Base-by-base conservation (phyloP, 1,140 invertebrate species). In the Episyrphus balteatus region DNA sequence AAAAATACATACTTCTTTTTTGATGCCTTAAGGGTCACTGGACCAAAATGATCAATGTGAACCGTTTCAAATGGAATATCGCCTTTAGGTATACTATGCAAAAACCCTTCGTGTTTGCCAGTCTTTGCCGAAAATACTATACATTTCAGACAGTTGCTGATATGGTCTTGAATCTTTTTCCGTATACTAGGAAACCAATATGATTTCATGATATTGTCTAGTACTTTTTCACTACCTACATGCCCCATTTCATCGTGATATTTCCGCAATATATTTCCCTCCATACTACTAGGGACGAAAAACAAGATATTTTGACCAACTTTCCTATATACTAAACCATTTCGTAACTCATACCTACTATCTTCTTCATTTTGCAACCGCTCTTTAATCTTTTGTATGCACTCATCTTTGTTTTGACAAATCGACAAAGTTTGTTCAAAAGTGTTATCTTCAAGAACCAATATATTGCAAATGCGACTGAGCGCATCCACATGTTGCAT, bases 1-100 rank as follows among this genome's bases (percentile, higher is more conserved):
- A 68, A 66, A 44, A 74, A 69, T 2, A 65, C 63, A 50, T 73
- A 70, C 46, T 60, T 61, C 59, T 73, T 69, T 17, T 50, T 34
- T n/a, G 1, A 15, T 53, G 13, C 66, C 65, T 15, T n/a, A n/a
- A 57, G 52, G 15, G 67, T 66, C n/a, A 61, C 26, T 2, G 57
- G 59, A 1, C 60, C 61, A 42, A 40, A 55, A 47, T 66, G 61
- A 41, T 61, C 59, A 1, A 61, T 49, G 44, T 63, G 59, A 26
- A 58, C 17, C 0, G 53, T 52, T 9, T 52, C 19, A 38, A 62
- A 61, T 2, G 58, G 61, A 40, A 47, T 19, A 11, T 42, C 41
- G 5, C 49, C 51, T 44, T 66, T 67, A 0, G 46, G 46, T 40
- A 62, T 55, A 43, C 31, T 55, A 37, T 62, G 55, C n/a, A 65